Evolutionary conservation across 2,113 vertebrate species (phyloP), one percentile per base, ranked within the genome.

Genomic region (Sorex araneus): DNA sequence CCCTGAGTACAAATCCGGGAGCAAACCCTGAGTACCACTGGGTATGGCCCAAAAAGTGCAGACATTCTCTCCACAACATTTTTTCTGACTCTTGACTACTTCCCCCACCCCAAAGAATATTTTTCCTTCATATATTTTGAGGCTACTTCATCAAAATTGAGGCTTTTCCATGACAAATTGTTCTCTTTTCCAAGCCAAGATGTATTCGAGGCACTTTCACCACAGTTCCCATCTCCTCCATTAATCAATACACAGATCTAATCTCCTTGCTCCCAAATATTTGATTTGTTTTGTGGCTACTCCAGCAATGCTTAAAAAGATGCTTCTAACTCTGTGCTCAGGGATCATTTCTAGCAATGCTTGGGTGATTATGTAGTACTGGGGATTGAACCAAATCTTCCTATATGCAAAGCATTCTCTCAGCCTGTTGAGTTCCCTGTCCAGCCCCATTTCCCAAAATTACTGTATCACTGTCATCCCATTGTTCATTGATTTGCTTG

Each of bases 121-220:
- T 1, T 92, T 90, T 87, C 50, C 8, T 90, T 18, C 34, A 71
- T 87, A 32, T 12, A 9, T 88, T 85, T 84, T 94, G 45, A 91
- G 40, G 23, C 45, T 82, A 69, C 57, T 89, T 30, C n/a, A 2
- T 92, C 43, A 50, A n/a, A n/a, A n/a, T n/a, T n/a, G n/a, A n/a
- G n/a, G n/a, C 63, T 45, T 92, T 89, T 95, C 36, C 19, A n/a
- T 80, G 16, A 76, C 71, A 87, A 27, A 13, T 83, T 66, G 12
- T 84, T 87, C 32, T 93, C 90, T 90, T 80, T 94, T 94, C 63
- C 50, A 50, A 87, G 28, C 78, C 67, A 77, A 76, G 40, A 66
- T 90, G 27, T 27, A 70, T 84, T 80, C 63, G 28, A 82, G 11
- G 40, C 87, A 57, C 32, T 90, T 34, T 77, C 27, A 84, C 36